A percentile compares a stretch with the other conserved stretches of the same genome.
phyloP scores from a whole-genome alignment of 2,888 invertebrate genomes.

The Eulithis testata region DNA sequence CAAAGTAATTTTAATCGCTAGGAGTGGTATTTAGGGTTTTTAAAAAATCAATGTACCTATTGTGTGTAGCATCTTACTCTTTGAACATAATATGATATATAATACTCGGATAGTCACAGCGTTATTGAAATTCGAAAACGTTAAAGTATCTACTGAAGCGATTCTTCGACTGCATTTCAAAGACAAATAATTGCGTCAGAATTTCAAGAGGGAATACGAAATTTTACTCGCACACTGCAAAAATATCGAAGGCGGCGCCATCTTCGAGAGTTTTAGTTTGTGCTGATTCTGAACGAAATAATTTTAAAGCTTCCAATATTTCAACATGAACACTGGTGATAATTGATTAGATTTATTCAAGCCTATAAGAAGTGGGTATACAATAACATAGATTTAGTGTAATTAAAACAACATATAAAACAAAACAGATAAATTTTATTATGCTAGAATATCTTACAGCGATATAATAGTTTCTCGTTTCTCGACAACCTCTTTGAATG shows the following conservation, averaged over 20 bases:
- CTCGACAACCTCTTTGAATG: too few species aligned
- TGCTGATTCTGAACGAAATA: conserved; percentile 21
- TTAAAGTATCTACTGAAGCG: conserved; percentile 18
- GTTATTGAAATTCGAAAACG: conserved; percentile 26
- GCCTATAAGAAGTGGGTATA: background rate
- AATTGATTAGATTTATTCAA: background rate
- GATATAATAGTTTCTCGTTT: too few species aligned
- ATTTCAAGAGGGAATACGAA: conserved; percentile 43
- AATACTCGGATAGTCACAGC: conserved; percentile 9
- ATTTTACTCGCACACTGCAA: conserved; percentile 38
- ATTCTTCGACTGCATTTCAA: conserved; percentile 39
- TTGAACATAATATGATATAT: too few species aligned
- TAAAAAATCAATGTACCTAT: too few species aligned
- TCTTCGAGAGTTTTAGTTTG: conserved; percentile 20
- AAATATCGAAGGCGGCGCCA: conserved; percentile 25
- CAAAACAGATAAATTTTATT: too few species aligned
- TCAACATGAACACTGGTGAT: background rate
- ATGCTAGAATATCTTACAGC: too few species aligned
- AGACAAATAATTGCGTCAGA: conserved; percentile 44
- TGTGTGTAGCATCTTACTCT: too few species aligned
- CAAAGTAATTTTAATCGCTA: too few species aligned
- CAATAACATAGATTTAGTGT: background rate
- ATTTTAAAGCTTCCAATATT: conserved; percentile 18
- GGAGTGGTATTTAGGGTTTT: too few species aligned
- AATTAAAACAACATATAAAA: too few species aligned